phyloP scores from a whole-genome alignment of 2,113 vertebrate genomes.

The Otocyon megalotis region DNA sequence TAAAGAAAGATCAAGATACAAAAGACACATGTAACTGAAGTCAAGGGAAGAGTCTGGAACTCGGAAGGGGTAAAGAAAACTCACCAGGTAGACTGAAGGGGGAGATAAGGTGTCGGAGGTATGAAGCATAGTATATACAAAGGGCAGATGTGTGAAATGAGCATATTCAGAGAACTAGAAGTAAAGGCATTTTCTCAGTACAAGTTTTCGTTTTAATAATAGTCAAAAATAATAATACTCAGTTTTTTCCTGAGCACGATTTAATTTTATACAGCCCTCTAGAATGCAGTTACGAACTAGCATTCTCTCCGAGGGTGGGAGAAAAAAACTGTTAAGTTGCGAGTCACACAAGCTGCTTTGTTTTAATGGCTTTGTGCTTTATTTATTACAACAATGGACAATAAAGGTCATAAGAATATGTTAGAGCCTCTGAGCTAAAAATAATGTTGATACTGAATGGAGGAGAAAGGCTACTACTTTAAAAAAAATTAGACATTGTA shows the following conservation, averaged over 20 bases:
- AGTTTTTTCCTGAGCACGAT: not conserved
- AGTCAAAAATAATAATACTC: not conserved
- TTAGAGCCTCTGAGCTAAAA: conserved; percentile 73
- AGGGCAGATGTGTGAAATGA: not conserved
- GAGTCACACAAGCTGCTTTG: conserved; percentile 69
- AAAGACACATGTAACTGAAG: conserved; percentile 17
- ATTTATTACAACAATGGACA: conserved; percentile 78
- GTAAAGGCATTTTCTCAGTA: conserved; percentile 29
- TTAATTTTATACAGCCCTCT: conserved; percentile 40
- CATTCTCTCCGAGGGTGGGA: conserved; percentile 24
- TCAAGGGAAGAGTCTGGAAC: conserved; percentile 9
- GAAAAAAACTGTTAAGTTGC: conserved; percentile 55
- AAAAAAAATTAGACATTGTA: conserved; percentile 31
- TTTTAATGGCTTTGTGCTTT: conserved; percentile 77
- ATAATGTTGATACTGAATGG: conserved; percentile 42
- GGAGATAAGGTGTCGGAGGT: not conserved
- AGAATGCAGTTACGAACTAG: conserved; percentile 46
- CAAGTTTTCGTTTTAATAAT: conserved; percentile 28
- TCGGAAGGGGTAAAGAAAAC: not conserved
- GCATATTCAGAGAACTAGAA: conserved; percentile 4
- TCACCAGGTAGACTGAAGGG: not conserved
- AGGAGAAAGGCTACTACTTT: conserved; percentile 54
- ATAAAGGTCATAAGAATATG: conserved; percentile 65
- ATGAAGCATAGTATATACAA: not conserved
- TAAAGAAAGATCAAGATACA: conserved; percentile 8